phyloP scores from a whole-genome alignment of 2,113 vertebrate genomes.

The Grus americana region DNA sequence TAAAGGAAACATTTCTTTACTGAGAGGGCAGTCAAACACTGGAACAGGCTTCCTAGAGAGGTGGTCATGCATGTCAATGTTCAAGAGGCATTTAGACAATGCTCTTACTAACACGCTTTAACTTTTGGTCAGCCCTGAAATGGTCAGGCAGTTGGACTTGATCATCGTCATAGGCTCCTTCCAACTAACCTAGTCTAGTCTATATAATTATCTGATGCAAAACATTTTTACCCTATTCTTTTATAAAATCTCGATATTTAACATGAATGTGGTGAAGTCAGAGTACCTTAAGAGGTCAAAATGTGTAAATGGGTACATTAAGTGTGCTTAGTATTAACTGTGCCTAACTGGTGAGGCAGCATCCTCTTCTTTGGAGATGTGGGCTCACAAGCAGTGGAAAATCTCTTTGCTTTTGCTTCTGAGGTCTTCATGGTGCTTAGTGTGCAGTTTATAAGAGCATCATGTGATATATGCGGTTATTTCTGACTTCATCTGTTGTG shows the following conservation, averaged over 20 bases:
- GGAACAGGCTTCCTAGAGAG: background rate
- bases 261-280: background rate
- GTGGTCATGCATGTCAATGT: background rate
- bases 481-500: background rate
- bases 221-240: background rate
- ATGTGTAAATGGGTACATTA: background rate
- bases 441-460: background rate
- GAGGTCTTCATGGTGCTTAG: background rate
- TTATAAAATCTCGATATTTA: background rate
- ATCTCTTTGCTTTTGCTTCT: background rate
- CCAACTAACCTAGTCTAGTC: background rate
- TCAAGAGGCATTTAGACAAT: background rate
- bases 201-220: background rate
- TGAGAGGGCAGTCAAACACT: background rate
- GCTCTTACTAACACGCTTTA: background rate
- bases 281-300: background rate
- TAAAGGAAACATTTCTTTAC: background rate
- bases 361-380: background rate
- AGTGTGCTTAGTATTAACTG: background rate
- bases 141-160: background rate
- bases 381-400: background rate
- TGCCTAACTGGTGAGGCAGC: background rate
- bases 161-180: accelerated
- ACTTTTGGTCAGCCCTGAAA: background rate
- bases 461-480: background rate